Conservation (phyloP, 2,797 vertebrate genomes). For the Falco rusticolus region DNA sequence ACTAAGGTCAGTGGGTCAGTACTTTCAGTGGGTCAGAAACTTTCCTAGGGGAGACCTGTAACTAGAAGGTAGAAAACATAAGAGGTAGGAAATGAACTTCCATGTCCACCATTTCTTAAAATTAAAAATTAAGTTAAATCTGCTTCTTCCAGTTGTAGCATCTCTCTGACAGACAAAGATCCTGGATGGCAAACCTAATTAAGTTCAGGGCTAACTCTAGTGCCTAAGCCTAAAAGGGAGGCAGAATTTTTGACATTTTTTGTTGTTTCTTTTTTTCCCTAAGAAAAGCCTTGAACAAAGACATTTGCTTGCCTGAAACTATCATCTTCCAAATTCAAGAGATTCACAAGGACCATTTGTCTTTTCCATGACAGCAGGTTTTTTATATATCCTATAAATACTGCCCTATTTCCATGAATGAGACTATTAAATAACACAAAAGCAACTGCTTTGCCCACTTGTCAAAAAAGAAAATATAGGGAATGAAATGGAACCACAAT, state of each 20-base stretch:
- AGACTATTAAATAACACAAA: constrained; percentile 10
- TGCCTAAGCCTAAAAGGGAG: neutral
- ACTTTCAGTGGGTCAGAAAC: neutral
- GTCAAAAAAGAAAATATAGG: neutral
- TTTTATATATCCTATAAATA: neutral
- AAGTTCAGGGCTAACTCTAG: neutral
- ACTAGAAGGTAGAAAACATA: neutral
- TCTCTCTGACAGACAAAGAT: neutral
- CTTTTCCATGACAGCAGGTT: neutral
- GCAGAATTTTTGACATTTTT: neutral
- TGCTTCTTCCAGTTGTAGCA: neutral
- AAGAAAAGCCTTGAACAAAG: neutral
- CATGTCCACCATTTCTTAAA: neutral
- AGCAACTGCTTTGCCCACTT: neutral
- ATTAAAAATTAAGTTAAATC: neutral
- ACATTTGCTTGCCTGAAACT: neutral
- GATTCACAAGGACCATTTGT: neutral
- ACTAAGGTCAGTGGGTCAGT: neutral
- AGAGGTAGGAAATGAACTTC: neutral
- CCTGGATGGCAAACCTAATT: neutral
- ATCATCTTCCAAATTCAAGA: neutral
- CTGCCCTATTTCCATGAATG: neutral
- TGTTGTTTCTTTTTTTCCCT: neutral
- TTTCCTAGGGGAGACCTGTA: neutral
- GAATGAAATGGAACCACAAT: neutral